phyloP scores from a whole-genome alignment of 2,888 invertebrate species.

The Horisme vitalbata region DNA sequence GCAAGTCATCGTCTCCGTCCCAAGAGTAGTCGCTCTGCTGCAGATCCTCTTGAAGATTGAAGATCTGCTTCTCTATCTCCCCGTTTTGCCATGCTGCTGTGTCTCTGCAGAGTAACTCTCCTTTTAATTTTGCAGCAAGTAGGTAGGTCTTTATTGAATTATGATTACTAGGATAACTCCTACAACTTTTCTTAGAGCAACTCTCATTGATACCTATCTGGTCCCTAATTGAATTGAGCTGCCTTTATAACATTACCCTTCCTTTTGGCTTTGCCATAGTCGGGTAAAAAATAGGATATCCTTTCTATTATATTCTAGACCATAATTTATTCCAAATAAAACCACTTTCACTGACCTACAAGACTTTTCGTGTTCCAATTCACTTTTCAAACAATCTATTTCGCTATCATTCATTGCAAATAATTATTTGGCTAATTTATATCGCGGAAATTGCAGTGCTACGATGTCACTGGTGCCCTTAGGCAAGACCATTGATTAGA shows the following conservation, averaged over 20 bases:
- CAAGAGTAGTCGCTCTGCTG: constrained; percentile 66
- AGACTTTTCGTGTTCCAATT: constrained; percentile 75
- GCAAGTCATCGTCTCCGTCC: constrained; percentile 69
- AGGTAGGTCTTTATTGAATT: too few species aligned
- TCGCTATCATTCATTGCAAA: constrained; percentile 69
- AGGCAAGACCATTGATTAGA: constrained; percentile 81
- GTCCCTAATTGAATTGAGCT: too few species aligned
- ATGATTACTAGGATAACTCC: too few species aligned
- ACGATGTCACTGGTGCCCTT: constrained; percentile 85
- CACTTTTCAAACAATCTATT: constrained; percentile 70
- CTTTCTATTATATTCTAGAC: constrained; percentile 5
- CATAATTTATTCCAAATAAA: constrained; percentile 5
- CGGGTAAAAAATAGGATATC: too few species aligned
- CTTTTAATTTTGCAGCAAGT: too few species aligned
- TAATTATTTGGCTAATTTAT: constrained; percentile 24
- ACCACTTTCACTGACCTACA: constrained; percentile 58
- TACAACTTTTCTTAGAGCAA: too few species aligned
- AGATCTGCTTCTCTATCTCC: constrained; percentile 73
- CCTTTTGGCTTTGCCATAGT: too few species aligned
- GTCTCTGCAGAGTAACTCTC: too few species aligned
- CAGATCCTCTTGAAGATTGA: constrained; percentile 69
- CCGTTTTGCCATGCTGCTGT: constrained; percentile 75
- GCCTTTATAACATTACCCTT: too few species aligned
- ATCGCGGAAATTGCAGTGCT: constrained; percentile 24
- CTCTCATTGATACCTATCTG: too few species aligned